Conservation (phyloP, 2,888 invertebrate species). For the Tryphoninae sp. region DNA sequence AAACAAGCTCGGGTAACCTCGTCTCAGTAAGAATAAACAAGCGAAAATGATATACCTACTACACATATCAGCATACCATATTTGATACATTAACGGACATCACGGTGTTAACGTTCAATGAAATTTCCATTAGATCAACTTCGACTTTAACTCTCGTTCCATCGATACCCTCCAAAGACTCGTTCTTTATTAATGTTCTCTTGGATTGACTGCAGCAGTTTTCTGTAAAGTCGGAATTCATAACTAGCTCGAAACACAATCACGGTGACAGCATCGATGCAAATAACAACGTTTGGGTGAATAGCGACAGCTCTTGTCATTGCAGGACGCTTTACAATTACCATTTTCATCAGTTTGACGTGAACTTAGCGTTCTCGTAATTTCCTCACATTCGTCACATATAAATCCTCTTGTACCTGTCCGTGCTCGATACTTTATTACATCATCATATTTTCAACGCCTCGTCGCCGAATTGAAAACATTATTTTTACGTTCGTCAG, state of each 20-base stretch:
- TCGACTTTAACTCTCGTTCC: background rate
- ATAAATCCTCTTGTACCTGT: too few relatives aligned
- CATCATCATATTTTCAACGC: too few relatives aligned
- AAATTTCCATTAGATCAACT: background rate
- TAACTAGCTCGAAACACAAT: background rate
- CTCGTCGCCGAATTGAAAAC: too few relatives aligned
- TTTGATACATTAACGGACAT: too few relatives aligned
- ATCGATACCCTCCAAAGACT: background rate
- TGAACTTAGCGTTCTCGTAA: too few relatives aligned
- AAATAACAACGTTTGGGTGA: background rate
- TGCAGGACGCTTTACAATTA: too few relatives aligned
- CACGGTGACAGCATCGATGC: constrained; percentile 12
- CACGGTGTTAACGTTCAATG: background rate
- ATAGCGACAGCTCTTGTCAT: background rate
- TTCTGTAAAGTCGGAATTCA: background rate
- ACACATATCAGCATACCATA: background rate
- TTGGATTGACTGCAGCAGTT: constrained; percentile 2
- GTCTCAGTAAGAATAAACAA: constrained; percentile 40
- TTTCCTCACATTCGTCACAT: too few relatives aligned
- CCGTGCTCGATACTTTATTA: too few relatives aligned
- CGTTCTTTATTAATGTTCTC: constrained; percentile 1
- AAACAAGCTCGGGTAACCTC: constrained; percentile 13
- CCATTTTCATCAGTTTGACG: too few relatives aligned
- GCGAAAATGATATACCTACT: background rate
- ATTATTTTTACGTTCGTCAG: too few relatives aligned